Base-by-base conservation (phyloP, 2,113 vertebrate genomes). In the Xiphophorus hellerii region DNA sequence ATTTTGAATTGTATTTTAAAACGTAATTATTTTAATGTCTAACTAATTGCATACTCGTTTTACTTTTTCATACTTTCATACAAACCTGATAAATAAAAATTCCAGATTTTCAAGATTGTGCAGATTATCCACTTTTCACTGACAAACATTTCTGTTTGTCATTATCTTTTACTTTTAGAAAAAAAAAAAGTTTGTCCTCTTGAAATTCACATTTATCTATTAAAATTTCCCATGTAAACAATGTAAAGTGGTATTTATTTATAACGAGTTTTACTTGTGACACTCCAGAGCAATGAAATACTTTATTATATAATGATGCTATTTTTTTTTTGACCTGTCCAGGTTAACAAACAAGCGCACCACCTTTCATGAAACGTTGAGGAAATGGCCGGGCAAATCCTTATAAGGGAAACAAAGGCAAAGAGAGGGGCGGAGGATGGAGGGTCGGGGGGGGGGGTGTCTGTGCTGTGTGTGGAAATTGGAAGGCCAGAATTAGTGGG, bases 401-500 rank as follows among this genome's bases (percentile, higher is more conserved):
- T 93, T 95, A 95, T 95, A 95, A 93, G 94, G 94, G 77, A 95
- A 94, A 95, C 94, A 95, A 95, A 95, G 93, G 90, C 92, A 92
- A 89, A 93, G 92, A 92, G 92, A 91, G 91, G 92, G 84, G 84
- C 79, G 78, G 82, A 64, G 87, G 84, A 85, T 78, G 78, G 82
- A 60, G 87, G 61, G 51, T 37, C 35, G 10, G 71, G 75, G n/a
- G n/a, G n/a, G 89, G 92, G 83, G 73, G 88, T n/a, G n/a, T 92
- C 89, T 94, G 93, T 90, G 92, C 92, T 92, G 92, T 91, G 92
- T 95, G 93, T 94, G 93, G 94, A 95, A 95, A 95, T 94, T 94
- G 94, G 94, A 95, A 95, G 95, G 95, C 94, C 94, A 95, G 94
- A 95, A 95, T 94, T 95, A 94, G 95, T 94, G 93, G 95, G 95